Evolutionary conservation across 2,888 invertebrate species (phyloP).

Genomic region (Nematopogon swammerdamellus): DNA sequence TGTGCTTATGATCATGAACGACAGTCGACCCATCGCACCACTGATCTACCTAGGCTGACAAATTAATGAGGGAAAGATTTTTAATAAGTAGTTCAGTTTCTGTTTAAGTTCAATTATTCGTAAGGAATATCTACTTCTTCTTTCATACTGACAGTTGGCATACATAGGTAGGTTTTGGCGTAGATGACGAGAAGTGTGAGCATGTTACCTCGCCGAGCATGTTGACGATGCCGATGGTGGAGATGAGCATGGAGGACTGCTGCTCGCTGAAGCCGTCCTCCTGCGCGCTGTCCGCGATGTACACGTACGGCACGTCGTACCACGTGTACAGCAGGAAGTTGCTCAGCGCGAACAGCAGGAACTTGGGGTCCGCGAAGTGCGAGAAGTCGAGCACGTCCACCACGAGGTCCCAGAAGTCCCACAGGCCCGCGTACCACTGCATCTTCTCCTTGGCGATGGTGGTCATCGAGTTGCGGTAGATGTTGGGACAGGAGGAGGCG

Average conservation of each 20-base stretch:
- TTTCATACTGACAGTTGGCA: no score
- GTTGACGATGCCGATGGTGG: conserved; percentile 83
- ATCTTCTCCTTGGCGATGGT: conserved; percentile 79
- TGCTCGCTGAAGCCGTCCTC: conserved; percentile 68
- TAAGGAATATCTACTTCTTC: no score
- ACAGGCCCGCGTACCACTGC: conserved; percentile 69
- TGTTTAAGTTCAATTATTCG: no score
- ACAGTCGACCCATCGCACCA: no score
- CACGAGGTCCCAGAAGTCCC: conserved; percentile 74
- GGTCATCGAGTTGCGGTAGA: conserved; percentile 82
- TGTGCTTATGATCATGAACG: no score
- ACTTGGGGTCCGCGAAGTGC: conserved; percentile 70
- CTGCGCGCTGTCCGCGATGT: conserved; percentile 77
- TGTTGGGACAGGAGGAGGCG: conserved; percentile 88
- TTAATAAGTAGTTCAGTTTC: no score
- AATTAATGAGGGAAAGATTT: no score
- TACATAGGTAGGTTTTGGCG: no score
- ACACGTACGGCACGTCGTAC: conserved; percentile 93
- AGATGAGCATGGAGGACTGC: conserved; percentile 77
- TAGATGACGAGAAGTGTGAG: no score
- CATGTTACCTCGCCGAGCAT: conserved; percentile 90
- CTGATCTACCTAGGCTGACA: no score
- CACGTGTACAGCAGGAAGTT: conserved; percentile 90
- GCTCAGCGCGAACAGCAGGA: conserved; percentile 77
- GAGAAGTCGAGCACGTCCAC: conserved; percentile 80